Conservation (phyloP, 92 coral and sea anemone genomes). For the Desmophyllum pertusum region DNA sequence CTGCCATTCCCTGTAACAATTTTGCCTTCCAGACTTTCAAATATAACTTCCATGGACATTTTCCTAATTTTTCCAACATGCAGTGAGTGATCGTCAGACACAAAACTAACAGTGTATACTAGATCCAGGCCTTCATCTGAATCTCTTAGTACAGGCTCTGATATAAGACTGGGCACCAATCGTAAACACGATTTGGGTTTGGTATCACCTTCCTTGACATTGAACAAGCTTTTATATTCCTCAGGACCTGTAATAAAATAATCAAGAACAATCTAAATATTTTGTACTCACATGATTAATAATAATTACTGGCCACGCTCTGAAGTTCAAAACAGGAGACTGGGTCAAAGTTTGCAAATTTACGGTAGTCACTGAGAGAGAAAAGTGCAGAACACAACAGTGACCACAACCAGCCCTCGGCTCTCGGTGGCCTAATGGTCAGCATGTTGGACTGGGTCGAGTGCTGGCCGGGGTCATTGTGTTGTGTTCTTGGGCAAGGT, state of each 20-base stretch:
- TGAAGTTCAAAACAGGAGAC: no score
- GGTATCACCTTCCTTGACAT: slow-evolving; percentile 27
- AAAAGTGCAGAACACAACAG: no score
- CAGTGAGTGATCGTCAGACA: slow-evolving; percentile 22
- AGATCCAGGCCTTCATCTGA: slow-evolving; percentile 57
- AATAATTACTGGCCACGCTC: no score
- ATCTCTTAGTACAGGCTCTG: slow-evolving; percentile 63
- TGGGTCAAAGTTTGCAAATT: no score
- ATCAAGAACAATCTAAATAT: background rate
- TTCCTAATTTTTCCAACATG: slow-evolving; percentile 47
- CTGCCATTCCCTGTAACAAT: background rate
- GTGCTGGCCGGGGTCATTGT: no score
- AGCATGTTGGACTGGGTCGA: no score
- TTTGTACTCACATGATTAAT: no score
- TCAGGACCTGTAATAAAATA: slow-evolving; percentile 16
- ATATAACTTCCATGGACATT: slow-evolving; percentile 39
- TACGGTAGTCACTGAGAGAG: no score
- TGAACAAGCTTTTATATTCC: slow-evolving; percentile 32
- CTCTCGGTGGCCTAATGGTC: no score
- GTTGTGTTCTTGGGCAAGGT: no score
- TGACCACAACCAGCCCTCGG: no score
- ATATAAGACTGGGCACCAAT: slow-evolving; percentile 51
- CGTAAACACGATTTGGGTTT: slow-evolving; percentile 49
- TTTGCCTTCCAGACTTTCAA: slow-evolving; percentile 5
- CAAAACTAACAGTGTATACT: slow-evolving; percentile 63